phyloP scores from a whole-genome alignment of 2,113 vertebrate genomes.

The Nymphicus hollandicus region DNA sequence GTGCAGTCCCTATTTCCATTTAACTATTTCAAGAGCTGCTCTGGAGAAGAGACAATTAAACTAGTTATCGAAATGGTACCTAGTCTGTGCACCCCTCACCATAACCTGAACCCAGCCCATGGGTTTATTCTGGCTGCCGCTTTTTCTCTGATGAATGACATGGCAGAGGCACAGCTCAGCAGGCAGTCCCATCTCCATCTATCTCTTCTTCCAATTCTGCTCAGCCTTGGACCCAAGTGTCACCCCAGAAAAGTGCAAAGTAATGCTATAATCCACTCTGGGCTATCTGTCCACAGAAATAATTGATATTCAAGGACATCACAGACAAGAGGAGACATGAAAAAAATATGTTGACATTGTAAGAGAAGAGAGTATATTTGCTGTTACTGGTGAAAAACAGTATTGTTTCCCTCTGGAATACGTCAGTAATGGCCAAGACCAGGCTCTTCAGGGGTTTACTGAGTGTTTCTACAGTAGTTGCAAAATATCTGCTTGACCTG shows the following conservation, averaged over 20 bases:
- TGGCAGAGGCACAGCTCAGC: not conserved
- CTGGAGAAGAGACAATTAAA: not conserved
- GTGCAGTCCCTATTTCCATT: not conserved
- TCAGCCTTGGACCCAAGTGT: not conserved
- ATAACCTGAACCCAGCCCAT: not conserved
- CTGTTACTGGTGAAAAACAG: not conserved
- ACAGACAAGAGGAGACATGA: not conserved
- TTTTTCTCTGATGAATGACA: not conserved
- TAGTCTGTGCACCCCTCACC: accelerated
- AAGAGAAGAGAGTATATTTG: not conserved
- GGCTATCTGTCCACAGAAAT: not conserved
- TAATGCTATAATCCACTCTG: not conserved
- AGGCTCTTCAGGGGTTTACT: accelerated
- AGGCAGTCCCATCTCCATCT: not conserved
- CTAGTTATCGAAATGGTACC: not conserved
- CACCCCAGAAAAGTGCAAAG: not conserved
- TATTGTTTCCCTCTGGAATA: not conserved
- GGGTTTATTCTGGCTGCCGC: not conserved
- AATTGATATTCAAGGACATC: not conserved
- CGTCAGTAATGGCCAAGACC: not conserved
- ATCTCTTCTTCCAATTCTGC: not conserved
- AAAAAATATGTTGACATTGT: not conserved
- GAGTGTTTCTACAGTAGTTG: not conserved
- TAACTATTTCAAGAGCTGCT: not conserved
- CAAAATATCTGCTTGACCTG: not conserved